Conservation (phyloP, 1,140 invertebrate genomes). For the Euwallacea fornicatus region DNA sequence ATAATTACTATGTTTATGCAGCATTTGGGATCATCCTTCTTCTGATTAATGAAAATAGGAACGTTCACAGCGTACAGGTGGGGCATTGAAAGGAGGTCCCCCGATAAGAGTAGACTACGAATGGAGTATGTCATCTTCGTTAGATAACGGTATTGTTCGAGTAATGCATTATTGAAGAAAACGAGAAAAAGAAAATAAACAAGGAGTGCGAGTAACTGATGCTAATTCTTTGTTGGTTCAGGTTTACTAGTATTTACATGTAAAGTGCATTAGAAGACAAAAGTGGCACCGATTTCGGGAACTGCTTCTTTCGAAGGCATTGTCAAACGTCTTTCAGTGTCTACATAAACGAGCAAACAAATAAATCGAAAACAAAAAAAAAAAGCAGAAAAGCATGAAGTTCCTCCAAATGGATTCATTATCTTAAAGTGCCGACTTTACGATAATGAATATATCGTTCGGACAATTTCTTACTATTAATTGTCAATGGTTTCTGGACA, state of each 20-base stretch:
- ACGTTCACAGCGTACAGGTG: too few species aligned
- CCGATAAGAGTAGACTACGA: constrained; percentile 16
- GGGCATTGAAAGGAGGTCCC: constrained; percentile 14
- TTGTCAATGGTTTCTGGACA: too few species aligned
- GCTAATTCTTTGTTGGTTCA: constrained; percentile 8
- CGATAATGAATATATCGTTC: too few species aligned
- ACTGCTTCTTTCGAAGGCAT: neutral
- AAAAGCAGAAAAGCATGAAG: too few species aligned
- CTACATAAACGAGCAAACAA: too few species aligned
- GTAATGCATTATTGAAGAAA: neutral
- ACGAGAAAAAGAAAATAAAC: constrained; percentile 8
- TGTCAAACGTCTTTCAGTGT: neutral
- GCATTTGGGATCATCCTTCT: too few species aligned
- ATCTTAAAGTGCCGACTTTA: too few species aligned
- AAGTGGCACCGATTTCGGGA: constrained; percentile 1
- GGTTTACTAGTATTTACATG: constrained; percentile 8
- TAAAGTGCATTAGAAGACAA: constrained; percentile 12
- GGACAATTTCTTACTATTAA: too few species aligned
- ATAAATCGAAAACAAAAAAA: too few species aligned
- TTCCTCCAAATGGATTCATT: too few species aligned
- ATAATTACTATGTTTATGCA: too few species aligned
- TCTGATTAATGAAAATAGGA: too few species aligned
- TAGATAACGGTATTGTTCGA: constrained; percentile 9
- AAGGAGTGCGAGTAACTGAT: neutral
- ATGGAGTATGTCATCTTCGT: constrained; percentile 19